Evolutionary conservation across 2,797 vertebrate genomes (phyloP).

Genomic region (Glossophaga mutica): DNA sequence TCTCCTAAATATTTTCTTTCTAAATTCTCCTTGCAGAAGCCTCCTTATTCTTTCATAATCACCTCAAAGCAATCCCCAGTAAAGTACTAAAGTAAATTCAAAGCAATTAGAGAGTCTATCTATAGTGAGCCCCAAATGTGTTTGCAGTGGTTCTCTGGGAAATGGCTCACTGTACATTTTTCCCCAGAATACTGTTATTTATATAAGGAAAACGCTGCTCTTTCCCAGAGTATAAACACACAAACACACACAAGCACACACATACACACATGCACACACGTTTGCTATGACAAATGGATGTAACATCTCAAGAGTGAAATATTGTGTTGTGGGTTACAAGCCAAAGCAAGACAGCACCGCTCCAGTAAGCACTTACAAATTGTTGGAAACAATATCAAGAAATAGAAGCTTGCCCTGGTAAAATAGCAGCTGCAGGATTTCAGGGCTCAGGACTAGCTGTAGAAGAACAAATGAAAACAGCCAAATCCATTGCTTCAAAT

Average conservation of each 20-base stretch:
- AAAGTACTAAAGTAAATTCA: slow-evolving; percentile 82
- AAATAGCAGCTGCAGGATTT: slow-evolving; percentile 22
- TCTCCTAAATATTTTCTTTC: slow-evolving; percentile 73
- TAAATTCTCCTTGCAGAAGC: slow-evolving; percentile 76
- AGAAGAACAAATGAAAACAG: slow-evolving; percentile 40
- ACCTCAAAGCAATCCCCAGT: slow-evolving; percentile 81
- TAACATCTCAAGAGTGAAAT: slow-evolving; percentile 76
- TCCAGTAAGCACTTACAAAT: slow-evolving; percentile 67
- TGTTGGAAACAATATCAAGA: slow-evolving; percentile 70
- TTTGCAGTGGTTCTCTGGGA: slow-evolving; percentile 71
- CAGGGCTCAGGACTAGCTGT: neutral
- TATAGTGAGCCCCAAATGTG: slow-evolving; percentile 73
- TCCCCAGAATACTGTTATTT: slow-evolving; percentile 1
- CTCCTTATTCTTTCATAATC: slow-evolving; percentile 79
- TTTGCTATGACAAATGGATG: slow-evolving; percentile 77
- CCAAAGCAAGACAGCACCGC: slow-evolving; percentile 63
- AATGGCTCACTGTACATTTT: slow-evolving; percentile 59
- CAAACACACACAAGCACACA: neutral
- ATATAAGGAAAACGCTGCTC: neutral
- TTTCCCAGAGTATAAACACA: neutral
- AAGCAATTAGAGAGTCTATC: slow-evolving; percentile 80
- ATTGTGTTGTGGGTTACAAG: slow-evolving; percentile 72
- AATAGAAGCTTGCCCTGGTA: neutral
- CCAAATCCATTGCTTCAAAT: slow-evolving; percentile 70
- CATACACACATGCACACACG: neutral